phyloP scores from a whole-genome alignment of 2,797 vertebrate species.

The Phaenicophaeus curvirostris region DNA sequence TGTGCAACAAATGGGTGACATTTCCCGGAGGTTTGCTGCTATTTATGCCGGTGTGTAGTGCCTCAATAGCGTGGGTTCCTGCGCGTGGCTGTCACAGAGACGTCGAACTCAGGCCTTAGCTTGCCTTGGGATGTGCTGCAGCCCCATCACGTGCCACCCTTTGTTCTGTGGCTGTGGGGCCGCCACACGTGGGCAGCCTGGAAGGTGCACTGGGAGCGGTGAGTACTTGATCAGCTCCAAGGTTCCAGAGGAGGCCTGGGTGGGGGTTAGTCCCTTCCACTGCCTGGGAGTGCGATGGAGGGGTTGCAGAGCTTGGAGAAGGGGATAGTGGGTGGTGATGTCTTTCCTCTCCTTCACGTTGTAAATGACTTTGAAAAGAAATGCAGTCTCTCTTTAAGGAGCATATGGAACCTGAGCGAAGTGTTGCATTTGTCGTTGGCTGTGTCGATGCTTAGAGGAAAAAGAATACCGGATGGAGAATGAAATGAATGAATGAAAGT shows the following conservation, averaged over 20 bases:
- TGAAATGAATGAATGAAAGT: not conserved
- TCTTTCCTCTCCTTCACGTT: accelerated
- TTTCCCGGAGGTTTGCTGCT: not conserved
- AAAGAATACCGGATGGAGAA: not conserved
- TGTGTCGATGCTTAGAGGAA: accelerated
- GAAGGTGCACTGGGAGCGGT: not conserved
- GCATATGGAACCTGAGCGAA: not conserved
- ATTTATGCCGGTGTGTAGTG: not conserved
- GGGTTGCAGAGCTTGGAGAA: not conserved
- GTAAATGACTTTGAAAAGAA: not conserved
- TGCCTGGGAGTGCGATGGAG: not conserved
- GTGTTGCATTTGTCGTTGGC: not conserved
- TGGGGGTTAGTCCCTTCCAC: not conserved
- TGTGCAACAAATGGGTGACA: too few relatives aligned
- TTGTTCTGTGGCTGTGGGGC: constrained; percentile 86
- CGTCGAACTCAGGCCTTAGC: too few relatives aligned
- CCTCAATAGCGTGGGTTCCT: not conserved
- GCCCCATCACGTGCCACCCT: constrained; percentile 73
- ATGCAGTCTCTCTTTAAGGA: not conserved
- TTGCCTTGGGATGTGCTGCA: too few relatives aligned
- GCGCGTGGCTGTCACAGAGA: not conserved
- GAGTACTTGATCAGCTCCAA: too few relatives aligned
- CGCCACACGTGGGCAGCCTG: not conserved
- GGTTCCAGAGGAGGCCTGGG: not conserved
- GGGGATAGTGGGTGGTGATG: not conserved